phyloP scores from a whole-genome alignment of 2,113 vertebrate species.

The Ictalurus furcatus region DNA sequence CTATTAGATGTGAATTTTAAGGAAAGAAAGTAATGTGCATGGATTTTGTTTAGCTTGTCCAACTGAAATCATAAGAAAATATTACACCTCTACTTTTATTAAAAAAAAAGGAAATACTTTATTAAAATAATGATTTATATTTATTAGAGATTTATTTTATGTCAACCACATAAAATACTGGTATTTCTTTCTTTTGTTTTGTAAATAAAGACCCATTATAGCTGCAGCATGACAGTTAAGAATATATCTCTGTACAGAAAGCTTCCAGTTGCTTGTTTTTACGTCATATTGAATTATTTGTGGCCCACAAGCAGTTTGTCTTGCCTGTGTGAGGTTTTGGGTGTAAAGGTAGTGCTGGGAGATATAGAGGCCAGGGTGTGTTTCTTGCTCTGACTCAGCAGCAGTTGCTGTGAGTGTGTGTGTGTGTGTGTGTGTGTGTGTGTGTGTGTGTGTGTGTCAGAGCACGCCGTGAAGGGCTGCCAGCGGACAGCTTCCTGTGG shows the following conservation, averaged over 20 bases:
- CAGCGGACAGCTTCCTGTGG: constrained; percentile 56
- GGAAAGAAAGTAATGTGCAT: neutral
- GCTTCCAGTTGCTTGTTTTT: constrained; percentile 3
- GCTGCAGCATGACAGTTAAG: neutral
- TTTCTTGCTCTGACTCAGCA: constrained; percentile 49
- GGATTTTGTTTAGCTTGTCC: neutral
- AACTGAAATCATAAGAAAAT: neutral
- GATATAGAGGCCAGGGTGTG: constrained; percentile 26
- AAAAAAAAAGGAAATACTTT: neutral
- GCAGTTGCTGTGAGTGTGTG: constrained; percentile 29
- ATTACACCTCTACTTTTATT: neutral
- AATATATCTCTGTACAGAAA: neutral
- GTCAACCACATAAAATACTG: neutral
- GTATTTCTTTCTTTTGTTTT: neutral
- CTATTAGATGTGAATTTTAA: neutral
- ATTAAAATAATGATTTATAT: neutral
- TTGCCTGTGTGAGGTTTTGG: neutral
- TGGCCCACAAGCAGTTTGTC: neutral
- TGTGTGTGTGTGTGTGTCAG: constrained; percentile 37
- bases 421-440: constrained; percentile 45
- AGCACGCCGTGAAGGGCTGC: constrained; percentile 40
- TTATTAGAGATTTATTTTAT: neutral
- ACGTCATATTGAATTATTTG: neutral
- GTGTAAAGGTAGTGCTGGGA: neutral
- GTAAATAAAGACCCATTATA: neutral